A percentile compares a stretch with the other conserved stretches of the same genome.
phyloP scores from a whole-genome alignment of 2,113 vertebrate genomes.

The Apaloderma vittatum region DNA sequence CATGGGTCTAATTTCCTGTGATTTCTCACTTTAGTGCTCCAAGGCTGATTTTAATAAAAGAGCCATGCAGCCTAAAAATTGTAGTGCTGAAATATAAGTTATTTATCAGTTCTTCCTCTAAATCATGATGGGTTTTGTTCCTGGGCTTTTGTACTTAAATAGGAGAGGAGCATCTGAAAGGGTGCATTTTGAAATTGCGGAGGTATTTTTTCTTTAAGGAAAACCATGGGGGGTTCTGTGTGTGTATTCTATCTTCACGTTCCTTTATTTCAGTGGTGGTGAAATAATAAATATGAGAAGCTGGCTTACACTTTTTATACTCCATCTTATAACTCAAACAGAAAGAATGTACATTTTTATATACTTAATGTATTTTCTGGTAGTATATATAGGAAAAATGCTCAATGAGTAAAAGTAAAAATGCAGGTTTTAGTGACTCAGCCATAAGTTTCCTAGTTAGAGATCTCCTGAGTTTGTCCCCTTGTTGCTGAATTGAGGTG shows the following conservation, averaged over 20 bases:
- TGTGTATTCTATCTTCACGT: neutral
- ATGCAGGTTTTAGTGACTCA: neutral
- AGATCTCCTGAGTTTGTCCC: neutral
- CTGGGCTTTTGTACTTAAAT: constrained; percentile 28
- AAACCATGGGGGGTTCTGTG: neutral
- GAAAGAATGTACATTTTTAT: neutral
- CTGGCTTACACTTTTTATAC: neutral
- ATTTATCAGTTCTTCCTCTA: constrained; percentile 45
- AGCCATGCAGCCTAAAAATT: constrained; percentile 54
- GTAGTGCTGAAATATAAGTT: constrained; percentile 53
- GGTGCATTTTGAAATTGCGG: neutral
- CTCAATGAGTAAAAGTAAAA: neutral
- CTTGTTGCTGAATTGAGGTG: neutral
- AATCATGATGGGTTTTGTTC: constrained; percentile 36
- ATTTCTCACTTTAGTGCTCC: constrained; percentile 60
- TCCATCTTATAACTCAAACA: neutral
- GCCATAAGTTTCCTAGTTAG: neutral
- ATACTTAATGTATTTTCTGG: neutral
- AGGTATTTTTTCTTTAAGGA: neutral
- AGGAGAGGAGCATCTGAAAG: constrained; percentile 11
- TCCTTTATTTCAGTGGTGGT: neutral
- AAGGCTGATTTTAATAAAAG: constrained; percentile 68
- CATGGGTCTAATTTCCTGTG: constrained; percentile 66
- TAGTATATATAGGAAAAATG: neutral
- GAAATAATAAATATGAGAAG: neutral